phyloP scores from a whole-genome alignment of 2,888 invertebrate species.

The Platycnemis pennipes region DNA sequence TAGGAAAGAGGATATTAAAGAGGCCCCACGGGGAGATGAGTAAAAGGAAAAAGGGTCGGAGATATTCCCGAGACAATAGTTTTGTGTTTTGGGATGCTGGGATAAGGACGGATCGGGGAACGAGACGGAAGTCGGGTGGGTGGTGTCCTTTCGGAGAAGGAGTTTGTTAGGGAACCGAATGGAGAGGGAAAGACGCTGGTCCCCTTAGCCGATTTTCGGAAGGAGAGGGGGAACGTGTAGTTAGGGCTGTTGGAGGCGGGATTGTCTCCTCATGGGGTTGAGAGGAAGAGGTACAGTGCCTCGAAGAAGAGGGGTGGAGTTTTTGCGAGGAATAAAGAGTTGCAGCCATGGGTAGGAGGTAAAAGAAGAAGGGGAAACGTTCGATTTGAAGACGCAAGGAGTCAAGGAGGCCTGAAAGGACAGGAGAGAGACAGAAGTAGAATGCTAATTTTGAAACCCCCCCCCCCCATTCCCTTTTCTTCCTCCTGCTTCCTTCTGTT shows the following conservation, averaged over 20 bases:
- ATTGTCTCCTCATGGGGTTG: not conserved
- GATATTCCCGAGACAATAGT: constrained; percentile 57
- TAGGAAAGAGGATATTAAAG: not conserved
- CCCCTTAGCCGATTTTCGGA: not conserved
- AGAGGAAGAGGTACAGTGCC: not conserved
- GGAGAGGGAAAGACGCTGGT: not conserved
- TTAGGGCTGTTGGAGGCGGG: not conserved
- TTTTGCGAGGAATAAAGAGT: not conserved
- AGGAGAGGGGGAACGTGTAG: not conserved
- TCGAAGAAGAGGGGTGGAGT: not conserved
- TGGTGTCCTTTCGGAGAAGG: not conserved
- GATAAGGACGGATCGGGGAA: not conserved
- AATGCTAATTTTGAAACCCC: constrained; percentile 54
- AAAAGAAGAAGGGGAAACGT: not conserved
- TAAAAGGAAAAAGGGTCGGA: constrained; percentile 23
- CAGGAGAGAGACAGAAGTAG: constrained; percentile 50
- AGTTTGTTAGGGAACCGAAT: not conserved
- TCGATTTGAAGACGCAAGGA: constrained; percentile 48
- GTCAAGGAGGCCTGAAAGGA: constrained; percentile 52
- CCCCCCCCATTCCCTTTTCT: not conserved
- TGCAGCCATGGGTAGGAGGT: not conserved
- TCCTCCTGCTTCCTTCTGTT: not conserved
- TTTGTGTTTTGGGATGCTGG: not conserved
- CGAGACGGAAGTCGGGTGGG: not conserved
- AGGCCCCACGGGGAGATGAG: not conserved